Conservation (phyloP, 2,113 vertebrate species). For the Callospermophilus lateralis region DNA sequence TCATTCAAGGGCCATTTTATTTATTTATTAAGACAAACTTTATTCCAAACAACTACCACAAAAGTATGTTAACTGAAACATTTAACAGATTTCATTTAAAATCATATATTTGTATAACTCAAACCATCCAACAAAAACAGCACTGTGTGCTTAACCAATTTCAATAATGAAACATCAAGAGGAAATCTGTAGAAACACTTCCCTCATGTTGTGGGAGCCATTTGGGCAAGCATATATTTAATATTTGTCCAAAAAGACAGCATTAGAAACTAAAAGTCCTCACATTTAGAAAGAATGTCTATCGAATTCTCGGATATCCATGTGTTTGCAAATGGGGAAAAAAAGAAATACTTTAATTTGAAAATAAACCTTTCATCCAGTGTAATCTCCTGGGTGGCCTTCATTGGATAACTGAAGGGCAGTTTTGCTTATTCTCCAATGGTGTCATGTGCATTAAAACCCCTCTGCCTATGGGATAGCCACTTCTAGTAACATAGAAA, state of each 20-base stretch:
- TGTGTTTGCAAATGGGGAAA: neutral
- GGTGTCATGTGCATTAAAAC: neutral
- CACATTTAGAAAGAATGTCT: conserved; percentile 28
- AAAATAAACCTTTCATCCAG: neutral
- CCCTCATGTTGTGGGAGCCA: conserved; percentile 34
- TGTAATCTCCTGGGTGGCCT: neutral
- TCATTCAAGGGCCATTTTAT: neutral
- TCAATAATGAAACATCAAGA: conserved; percentile 3
- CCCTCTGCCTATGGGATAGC: neutral
- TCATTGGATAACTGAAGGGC: neutral
- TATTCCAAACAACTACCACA: conserved; percentile 83
- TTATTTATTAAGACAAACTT: conserved; percentile 70
- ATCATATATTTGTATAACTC: conserved; percentile 75
- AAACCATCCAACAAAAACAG: conserved; percentile 74
- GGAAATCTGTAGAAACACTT: neutral
- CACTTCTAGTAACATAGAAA: neutral
- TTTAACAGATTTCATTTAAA: conserved; percentile 83
- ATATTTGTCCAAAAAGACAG: conserved; percentile 20
- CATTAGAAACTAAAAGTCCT: conserved; percentile 46
- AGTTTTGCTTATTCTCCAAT: neutral
- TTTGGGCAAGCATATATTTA: conserved; percentile 64
- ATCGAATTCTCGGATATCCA: conserved; percentile 6
- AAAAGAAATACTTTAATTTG: conserved; percentile 35
- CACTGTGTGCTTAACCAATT: conserved; percentile 66
- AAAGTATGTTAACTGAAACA: conserved; percentile 77